phyloP scores from a whole-genome alignment of 2,888 invertebrate genomes.

The Eupithecia centaureata region DNA sequence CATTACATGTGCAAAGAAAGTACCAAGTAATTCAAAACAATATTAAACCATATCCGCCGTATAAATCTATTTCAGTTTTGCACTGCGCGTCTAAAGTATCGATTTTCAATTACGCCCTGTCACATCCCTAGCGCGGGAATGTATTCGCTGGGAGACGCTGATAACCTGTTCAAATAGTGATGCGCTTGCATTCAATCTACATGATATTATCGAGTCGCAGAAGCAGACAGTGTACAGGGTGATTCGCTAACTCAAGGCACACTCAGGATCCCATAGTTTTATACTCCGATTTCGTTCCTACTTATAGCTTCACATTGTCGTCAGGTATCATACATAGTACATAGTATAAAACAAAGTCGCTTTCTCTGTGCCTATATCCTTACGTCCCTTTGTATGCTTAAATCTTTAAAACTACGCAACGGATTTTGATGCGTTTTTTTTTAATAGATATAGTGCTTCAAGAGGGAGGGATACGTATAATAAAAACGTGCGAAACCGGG shows the following conservation, averaged over 20 bases:
- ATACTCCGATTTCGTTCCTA: too few relatives aligned
- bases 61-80: not conserved
- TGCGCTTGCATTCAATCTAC: slow-evolving; percentile 61
- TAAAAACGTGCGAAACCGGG: too few relatives aligned
- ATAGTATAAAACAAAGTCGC: too few relatives aligned
- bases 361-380: too few relatives aligned
- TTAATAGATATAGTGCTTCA: too few relatives aligned
- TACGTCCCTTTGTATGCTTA: too few relatives aligned
- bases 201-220: slow-evolving; percentile 46
- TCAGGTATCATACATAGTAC: too few relatives aligned
- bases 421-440: too few relatives aligned
- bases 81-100: slow-evolving; percentile 10
- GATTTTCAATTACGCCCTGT: slow-evolving; percentile 26
- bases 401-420: too few relatives aligned
- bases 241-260: not conserved
- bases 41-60: not conserved
- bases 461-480: too few relatives aligned
- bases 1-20: not conserved
- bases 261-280: too few relatives aligned
- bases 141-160: slow-evolving; percentile 50
- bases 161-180: slow-evolving; percentile 66
- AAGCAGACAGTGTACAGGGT: slow-evolving; percentile 18
- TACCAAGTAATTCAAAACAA: not conserved
- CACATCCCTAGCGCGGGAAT: slow-evolving; percentile 35
- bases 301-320: too few relatives aligned